Base-by-base conservation (phyloP, 2,113 vertebrate genomes). In the Fukomys damarensis region DNA sequence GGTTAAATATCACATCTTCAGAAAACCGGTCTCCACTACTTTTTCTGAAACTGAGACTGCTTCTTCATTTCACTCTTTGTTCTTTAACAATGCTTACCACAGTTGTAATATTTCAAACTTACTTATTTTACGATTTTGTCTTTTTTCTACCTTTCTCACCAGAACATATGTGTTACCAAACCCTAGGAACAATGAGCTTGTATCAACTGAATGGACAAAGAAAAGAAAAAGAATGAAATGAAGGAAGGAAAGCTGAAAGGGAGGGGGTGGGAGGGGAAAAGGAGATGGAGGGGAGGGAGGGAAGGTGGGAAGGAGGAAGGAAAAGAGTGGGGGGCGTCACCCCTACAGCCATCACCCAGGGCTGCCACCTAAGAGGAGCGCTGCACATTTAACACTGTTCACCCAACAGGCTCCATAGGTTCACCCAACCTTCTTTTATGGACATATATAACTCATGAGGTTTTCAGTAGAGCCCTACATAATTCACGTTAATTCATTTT, bases 221-320 rank as follows among this genome's bases (percentile, higher is more conserved):
- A 3, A 7, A 88, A n/a, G 38, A 17, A 35, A n/a, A 56, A 43
- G 41, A 20, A 79, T 12, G 19, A 65, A 41, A 14, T 7, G 43
- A 43, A 0, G 14, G 16, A 30, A 7, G 3, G 2, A 54, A 4
- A 20, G 8, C n/a, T n/a, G n/a, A 2, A 32, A 4, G 4, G 3
- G 38, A 0, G 4, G 3, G 4, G 35, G 22, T 3, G 17, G 0
- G 7, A 0, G 20, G 1, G 9, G 2, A 43, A 4, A 41, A 32
- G n/a, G 0, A 5, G 30, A 20, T 4, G 4, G 3, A 43, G 3
- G 17, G 4, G 3, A 43, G 3, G 17, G 10, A 3, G 20, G 4
- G 10, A 11, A 3, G 35, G 3, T 5, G 38, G 1, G 4, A 7
- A 9, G 1, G 17, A 6, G 35, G 20, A 6, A 22, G 0, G 11